Conservation (phyloP, 37 sponge, comb jelly and placozoan species). For the Halisarca cf. caerulea region DNA sequence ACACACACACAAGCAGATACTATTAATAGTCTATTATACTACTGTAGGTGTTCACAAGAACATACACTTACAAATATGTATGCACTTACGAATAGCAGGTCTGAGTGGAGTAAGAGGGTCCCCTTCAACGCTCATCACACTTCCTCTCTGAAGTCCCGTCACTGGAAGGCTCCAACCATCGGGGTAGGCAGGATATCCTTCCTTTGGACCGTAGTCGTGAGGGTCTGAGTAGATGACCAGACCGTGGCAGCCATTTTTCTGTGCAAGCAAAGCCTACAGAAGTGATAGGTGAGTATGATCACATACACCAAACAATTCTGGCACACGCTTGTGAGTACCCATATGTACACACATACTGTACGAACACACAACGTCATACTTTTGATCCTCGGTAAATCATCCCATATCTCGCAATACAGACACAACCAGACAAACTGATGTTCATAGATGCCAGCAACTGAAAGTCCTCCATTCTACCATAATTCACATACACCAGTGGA, state of each 20-base stretch:
- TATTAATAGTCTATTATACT: no score
- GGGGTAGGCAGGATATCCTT: conserved; percentile 60
- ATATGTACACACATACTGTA: not conserved
- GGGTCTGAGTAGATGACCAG: conserved; percentile 95
- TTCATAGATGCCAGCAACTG: conserved; percentile 34
- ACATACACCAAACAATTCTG: not conserved
- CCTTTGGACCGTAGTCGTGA: conserved; percentile 69
- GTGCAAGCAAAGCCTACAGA: conserved; percentile 71
- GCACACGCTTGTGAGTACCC: not conserved
- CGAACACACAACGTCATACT: conserved; percentile 15
- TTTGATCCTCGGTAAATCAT: conserved; percentile 80
- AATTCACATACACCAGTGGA: conserved; percentile 91
- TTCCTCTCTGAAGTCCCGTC: conserved; percentile 84
- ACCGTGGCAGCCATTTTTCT: conserved; percentile 58
- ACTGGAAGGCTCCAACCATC: conserved; percentile 76
- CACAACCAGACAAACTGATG: conserved; percentile 40
- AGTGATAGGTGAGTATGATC: not conserved
- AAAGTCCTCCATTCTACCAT: conserved; percentile 85
- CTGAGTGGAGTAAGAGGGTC: not conserved
- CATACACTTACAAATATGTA: not conserved
- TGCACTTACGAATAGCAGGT: not conserved
- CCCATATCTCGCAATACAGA: conserved; percentile 88
- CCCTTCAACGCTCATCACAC: conserved; percentile 37
- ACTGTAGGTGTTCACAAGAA: no score
- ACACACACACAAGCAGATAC: not conserved